Base-by-base conservation (phyloP, 2,797 vertebrate genomes). In the Enteromius thamalakanensis region DNA sequence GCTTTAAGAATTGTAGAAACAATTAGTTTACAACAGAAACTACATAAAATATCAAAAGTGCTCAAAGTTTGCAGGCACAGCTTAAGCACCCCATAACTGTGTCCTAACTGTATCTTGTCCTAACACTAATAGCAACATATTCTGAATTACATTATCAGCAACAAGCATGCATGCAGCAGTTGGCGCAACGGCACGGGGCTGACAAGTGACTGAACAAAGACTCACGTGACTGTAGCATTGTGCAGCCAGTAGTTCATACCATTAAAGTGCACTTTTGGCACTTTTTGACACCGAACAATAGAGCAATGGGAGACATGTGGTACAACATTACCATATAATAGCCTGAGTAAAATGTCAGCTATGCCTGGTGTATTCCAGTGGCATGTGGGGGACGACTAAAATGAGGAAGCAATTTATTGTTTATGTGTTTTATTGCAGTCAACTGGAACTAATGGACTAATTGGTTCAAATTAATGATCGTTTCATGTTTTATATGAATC, bases 191-290 rank as follows among this genome's bases (percentile, higher is more conserved):
- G 45, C 23, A 67, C 32, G 6, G 60, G 8, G 62, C 29, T 42
- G 60, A 51, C 47, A 76, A 68, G 55, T 19, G 45, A 53, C 70
- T 40, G 37, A 83, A 76, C 71, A 69, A 75, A 76, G 37, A 62
- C 64, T 83, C 49, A 49, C 64, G 70, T 70, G 81, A 62, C 62
- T 29, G 55, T 17, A 60, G 79, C 69, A 81, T 69, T 37, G 29
- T 49, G 47, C 1, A 82, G 81, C 81, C 37, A n/a, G 62, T 69
- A 42, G 53, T 23, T 69, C 64, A 55, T 17, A 49, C 64, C 51
- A 77, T 77, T 76, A 77, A 70, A 83, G 49, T 77, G 81, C 81
- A 76, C 74, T 77, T 37, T 83, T 77, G 65, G 65, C 74, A 83
- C 74, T 83, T 77, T 77, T 49, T 83, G 74, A 45, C 81, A 70